phyloP scores from a whole-genome alignment of 2,888 invertebrate species.

The Sarcophaga caerulescens region DNA sequence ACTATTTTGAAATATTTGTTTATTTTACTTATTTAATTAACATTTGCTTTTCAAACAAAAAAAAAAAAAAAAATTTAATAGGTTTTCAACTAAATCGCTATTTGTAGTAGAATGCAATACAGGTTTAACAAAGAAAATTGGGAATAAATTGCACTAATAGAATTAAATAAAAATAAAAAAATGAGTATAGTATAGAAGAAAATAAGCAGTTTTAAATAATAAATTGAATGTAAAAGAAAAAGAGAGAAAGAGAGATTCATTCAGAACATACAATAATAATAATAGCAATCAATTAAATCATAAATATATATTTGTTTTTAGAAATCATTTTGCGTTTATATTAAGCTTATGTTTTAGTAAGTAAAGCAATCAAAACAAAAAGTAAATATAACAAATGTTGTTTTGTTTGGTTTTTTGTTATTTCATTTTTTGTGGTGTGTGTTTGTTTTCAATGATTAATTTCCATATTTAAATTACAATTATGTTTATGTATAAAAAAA shows the following conservation, averaged over 20 bases:
- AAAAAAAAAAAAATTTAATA: not conserved
- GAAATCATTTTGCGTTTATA: slow-evolving; percentile 42
- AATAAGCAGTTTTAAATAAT: slow-evolving; percentile 24
- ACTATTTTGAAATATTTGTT: slow-evolving; percentile 19
- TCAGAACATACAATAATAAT: slow-evolving; percentile 55
- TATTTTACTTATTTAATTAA: slow-evolving; percentile 1
- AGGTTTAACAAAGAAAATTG: slow-evolving; percentile 48
- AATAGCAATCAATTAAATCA: slow-evolving; percentile 36
- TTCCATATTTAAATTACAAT: slow-evolving; percentile 51
- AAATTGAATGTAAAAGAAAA: slow-evolving; percentile 18
- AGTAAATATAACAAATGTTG: slow-evolving; percentile 43
- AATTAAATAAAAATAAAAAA: slow-evolving; percentile 36
- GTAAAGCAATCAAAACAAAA: slow-evolving; percentile 58
- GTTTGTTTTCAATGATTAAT: slow-evolving; percentile 25
- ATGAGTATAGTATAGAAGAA: slow-evolving; percentile 16
- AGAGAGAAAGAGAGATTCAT: slow-evolving; percentile 48
- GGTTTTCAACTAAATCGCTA: slow-evolving; percentile 25
- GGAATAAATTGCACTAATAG: slow-evolving; percentile 61
- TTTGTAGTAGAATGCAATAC: slow-evolving; percentile 16
- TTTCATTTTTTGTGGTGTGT: slow-evolving; percentile 26
- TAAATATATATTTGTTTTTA: not conserved
- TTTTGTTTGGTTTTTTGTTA: slow-evolving; percentile 35
- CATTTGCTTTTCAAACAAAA: not conserved
- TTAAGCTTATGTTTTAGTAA: slow-evolving; percentile 63
- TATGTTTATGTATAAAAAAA: slow-evolving; percentile 76